Evolutionary conservation across 2,797 vertebrate genomes (phyloP).

Genomic region (Anguilla obscura): DNA sequence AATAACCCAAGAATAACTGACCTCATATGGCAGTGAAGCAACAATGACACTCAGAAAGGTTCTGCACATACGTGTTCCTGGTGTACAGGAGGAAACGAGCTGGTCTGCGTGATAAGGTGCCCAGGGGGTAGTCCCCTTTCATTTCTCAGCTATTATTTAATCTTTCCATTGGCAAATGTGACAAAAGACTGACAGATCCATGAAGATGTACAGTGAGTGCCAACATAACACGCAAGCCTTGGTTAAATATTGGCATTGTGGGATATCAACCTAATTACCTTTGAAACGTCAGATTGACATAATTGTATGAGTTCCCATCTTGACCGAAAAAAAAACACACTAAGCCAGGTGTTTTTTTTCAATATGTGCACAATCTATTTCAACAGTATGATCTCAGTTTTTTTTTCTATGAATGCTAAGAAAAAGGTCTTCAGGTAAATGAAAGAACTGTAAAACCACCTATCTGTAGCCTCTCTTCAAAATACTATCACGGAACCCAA

Average conservation of each 20-base stretch:
- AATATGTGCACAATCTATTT: not conserved
- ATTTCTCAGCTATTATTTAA: not conserved
- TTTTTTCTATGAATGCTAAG: not conserved
- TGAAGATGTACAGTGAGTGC: not conserved
- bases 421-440: not conserved
- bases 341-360: not conserved
- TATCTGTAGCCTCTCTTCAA: not conserved
- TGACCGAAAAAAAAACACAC: not conserved
- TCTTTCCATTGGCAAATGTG: not conserved
- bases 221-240: not conserved
- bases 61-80: not conserved
- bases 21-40: not conserved
- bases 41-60: not conserved
- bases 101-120: not conserved
- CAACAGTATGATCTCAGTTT: not conserved
- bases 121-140: not conserved
- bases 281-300: not conserved
- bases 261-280: not conserved
- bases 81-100: not conserved
- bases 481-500: not conserved
- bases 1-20: not conserved
- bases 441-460: not conserved
- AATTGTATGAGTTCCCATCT: not conserved
- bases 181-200: not conserved
- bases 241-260: not conserved